Evolutionary conservation across 2,113 vertebrate species (phyloP).

Genomic region (Hemicordylus capensis): DNA sequence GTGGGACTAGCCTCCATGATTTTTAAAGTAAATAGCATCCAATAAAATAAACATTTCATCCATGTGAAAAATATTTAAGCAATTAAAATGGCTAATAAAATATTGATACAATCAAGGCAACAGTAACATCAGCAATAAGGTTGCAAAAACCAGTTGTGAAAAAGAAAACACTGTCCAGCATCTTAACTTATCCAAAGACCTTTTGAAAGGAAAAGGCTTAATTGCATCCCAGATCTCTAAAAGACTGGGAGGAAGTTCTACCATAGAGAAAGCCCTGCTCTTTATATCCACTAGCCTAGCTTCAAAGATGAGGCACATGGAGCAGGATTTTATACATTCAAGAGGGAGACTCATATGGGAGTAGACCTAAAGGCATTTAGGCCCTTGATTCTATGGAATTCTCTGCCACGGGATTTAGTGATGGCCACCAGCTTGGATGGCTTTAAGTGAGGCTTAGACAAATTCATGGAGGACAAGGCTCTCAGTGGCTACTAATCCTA

Average conservation of each 20-base stretch:
- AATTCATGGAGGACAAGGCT: no score
- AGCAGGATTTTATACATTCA: no score
- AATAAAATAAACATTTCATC: neutral
- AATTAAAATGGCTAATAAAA: neutral
- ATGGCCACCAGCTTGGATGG: no score
- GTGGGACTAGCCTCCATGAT: no score
- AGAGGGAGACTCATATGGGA: no score
- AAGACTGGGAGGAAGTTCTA: neutral
- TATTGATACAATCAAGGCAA: neutral
- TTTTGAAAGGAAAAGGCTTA: neutral
- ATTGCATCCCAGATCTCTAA: neutral
- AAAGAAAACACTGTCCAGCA: neutral
- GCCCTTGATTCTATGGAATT: no score
- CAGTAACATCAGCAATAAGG: neutral
- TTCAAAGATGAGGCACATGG: no score
- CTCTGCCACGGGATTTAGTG: no score
- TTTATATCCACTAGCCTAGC: neutral
- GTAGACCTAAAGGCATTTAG: no score
- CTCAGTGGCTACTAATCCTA: no score
- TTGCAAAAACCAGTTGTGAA: neutral
- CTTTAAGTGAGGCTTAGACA: no score
- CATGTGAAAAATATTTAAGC: neutral
- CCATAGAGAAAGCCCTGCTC: neutral
- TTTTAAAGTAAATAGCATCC: neutral
- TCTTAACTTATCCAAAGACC: neutral